These are phyloP conservation scores for Mycetomoellerius zeteki DNA, from an alignment of 1,140 invertebrate species.

Conservation along the genomic window DNA sequence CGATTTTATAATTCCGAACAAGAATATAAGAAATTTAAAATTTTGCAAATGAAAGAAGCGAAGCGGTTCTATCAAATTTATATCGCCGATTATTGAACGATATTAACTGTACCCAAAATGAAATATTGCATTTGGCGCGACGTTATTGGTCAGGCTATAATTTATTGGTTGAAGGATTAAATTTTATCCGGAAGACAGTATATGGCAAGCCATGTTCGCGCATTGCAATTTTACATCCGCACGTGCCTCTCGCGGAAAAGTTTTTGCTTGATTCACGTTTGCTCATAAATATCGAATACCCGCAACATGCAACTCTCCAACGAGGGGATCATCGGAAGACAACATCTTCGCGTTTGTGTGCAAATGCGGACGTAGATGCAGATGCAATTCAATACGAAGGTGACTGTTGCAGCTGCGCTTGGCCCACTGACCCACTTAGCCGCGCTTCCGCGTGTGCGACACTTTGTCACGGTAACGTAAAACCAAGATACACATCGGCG, in stretches of 20 bases:
- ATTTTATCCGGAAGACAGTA: neutral
- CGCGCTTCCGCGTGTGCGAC: constrained; percentile 42
- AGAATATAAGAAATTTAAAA: neutral
- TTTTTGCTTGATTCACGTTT: neutral
- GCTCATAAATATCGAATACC: constrained; percentile 2
- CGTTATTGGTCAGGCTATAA: neutral
- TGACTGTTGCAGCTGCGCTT: constrained; percentile 65
- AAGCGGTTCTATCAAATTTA: neutral
- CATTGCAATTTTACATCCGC: neutral
- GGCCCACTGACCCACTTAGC: constrained; percentile 78
- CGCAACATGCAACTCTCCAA: neutral
- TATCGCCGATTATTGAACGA: neutral
- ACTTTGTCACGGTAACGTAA: constrained; percentile 35
- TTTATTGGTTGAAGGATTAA: neutral
- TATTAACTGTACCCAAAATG: neutral
- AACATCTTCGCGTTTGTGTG: neutral
- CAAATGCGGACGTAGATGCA: constrained; percentile 70
- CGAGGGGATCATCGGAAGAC: constrained; percentile 6
- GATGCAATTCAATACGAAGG: constrained; percentile 72
- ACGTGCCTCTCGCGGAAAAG: neutral
- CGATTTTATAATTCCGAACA: neutral
- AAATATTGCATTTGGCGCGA: neutral
- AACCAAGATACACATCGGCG: constrained; percentile 12
- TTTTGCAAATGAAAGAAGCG: neutral
- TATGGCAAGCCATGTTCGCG: neutral